Evolutionary conservation across 2,113 vertebrate genomes (phyloP).

Genomic region (Leuciscus idus): DNA sequence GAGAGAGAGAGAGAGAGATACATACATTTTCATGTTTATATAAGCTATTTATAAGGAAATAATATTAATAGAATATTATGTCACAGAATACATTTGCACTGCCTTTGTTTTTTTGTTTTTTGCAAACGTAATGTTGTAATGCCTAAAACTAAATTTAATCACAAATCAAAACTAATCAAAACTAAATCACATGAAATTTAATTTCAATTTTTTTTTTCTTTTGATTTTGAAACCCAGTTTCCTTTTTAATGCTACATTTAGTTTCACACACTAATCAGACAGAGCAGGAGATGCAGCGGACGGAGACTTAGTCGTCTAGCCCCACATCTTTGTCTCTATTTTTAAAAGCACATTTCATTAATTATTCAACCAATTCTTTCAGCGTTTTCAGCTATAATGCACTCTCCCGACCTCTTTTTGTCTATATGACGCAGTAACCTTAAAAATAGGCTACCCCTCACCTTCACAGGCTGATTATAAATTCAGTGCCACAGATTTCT

Average conservation of each 20-base stretch:
- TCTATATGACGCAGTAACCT: not conserved
- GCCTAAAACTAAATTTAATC: no score
- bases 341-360: slow-evolving; percentile 45
- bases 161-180: no score
- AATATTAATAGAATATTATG: not conserved
- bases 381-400: slow-evolving; percentile 25
- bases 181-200: not conserved
- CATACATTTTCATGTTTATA: not conserved
- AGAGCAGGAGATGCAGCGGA: not conserved
- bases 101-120: not conserved
- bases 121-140: not conserved
- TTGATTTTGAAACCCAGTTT: not conserved
- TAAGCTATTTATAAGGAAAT: not conserved
- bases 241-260: not conserved
- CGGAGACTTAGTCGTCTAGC: slow-evolving; percentile 20
- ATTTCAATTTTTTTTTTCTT: not conserved
- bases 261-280: not conserved
- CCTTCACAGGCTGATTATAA: not conserved
- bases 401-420: not conserved
- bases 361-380: slow-evolving; percentile 45
- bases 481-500: slow-evolving; percentile 26
- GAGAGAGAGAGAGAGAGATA: no score
- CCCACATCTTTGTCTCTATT: slow-evolving; percentile 37
- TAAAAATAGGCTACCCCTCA: not conserved
- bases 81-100: not conserved